phyloP scores from a whole-genome alignment of 2,888 invertebrate genomes.

The Drosophila paracracens region DNA sequence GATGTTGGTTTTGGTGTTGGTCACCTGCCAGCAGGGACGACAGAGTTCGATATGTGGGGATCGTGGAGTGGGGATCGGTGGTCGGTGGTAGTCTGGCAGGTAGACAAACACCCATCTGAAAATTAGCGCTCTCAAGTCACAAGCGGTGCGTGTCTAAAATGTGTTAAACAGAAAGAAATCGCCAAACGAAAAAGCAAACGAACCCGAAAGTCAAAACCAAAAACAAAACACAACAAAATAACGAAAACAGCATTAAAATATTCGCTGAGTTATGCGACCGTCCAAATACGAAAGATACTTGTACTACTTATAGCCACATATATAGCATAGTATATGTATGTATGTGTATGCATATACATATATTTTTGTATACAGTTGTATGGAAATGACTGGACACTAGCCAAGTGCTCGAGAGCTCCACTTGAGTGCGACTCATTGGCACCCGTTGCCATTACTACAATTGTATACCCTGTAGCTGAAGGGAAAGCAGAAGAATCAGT shows the following conservation, averaged over 20 bases:
- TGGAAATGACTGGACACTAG: constrained; percentile 34
- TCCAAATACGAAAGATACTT: constrained; percentile 40
- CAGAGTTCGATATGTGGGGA: constrained; percentile 8
- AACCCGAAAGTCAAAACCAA: constrained; percentile 27
- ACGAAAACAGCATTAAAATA: constrained; percentile 13
- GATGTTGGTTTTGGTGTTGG: not conserved
- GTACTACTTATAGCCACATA: constrained; percentile 43
- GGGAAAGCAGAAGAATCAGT: not conserved
- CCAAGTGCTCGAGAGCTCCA: constrained; percentile 30
- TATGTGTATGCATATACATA: not conserved
- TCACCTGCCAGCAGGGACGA: not conserved
- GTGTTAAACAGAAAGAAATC: constrained; percentile 73
- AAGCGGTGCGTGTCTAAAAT: constrained; percentile 57
- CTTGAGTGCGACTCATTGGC: constrained; percentile 34
- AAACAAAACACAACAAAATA: constrained; percentile 19
- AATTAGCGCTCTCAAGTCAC: constrained; percentile 45
- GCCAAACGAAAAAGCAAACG: constrained; percentile 41
- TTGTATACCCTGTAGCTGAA: constrained; percentile 21
- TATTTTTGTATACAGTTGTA: constrained; percentile 6
- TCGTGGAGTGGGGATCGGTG: not conserved
- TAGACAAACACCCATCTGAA: not conserved
- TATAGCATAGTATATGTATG: not conserved
- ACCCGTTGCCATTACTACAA: constrained; percentile 35
- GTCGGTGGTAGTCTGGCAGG: not conserved
- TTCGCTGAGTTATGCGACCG: constrained; percentile 52